phyloP scores from a whole-genome alignment of 2,888 invertebrate species.

The Drosophila merina region DNA sequence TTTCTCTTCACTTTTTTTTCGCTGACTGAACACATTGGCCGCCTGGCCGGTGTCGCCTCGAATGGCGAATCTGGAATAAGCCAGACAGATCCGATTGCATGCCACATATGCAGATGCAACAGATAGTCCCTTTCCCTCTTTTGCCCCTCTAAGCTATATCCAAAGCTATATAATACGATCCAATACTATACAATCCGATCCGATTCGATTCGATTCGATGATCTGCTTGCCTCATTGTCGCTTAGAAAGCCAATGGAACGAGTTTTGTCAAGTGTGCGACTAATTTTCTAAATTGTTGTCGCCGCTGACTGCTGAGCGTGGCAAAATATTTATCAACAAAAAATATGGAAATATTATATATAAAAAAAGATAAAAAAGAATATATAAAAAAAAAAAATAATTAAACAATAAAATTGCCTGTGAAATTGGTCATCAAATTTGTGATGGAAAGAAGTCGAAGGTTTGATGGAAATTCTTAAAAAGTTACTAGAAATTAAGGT shows the following conservation, averaged over 20 bases:
- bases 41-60: conserved; percentile 4
- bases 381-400: background rate
- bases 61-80: conserved; percentile 41
- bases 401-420: conserved; percentile 8
- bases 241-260: conserved; percentile 77
- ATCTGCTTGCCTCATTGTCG: conserved; percentile 39
- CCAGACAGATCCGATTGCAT: conserved; percentile 39
- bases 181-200: background rate
- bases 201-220: conserved; percentile 10
- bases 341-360: background rate
- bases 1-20: conserved; percentile 17
- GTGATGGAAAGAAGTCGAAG: conserved; percentile 10
- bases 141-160: background rate
- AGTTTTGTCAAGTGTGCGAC: conserved; percentile 72
- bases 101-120: conserved; percentile 45
- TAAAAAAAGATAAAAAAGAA: background rate
- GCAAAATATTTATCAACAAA: conserved; percentile 25
- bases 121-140: conserved; percentile 20
- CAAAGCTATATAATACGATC: background rate
- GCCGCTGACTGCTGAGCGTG: conserved; percentile 48
- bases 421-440: conserved; percentile 26
- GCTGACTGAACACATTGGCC: conserved; percentile 16
- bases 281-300: conserved; percentile 72
- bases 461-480: background rate
- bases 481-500: background rate